Base-by-base conservation (phyloP, 2,797 vertebrate species). In the Peromyscus eremicus region DNA sequence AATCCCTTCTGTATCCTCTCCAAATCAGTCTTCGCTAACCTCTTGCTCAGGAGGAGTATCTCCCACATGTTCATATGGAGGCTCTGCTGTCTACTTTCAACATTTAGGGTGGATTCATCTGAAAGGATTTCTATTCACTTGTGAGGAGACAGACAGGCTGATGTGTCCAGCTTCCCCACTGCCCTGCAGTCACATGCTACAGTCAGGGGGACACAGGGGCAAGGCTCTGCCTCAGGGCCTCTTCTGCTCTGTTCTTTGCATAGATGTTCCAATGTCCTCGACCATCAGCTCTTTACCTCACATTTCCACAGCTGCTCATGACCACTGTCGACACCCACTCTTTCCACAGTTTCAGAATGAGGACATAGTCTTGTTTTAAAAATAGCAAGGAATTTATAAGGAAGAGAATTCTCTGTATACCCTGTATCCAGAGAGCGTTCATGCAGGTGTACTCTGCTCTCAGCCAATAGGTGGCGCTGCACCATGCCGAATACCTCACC, bases 381-480 rank as follows among this genome's bases (percentile, higher is more conserved):
- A 76, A 23, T 29, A 70, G 25, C 81, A 64, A 96, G 81, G 57
- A 0, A 9, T 16, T 27, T 70, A 73, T 43, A 68, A 89, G 70
- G 57, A 90, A 66, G 88, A 85, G 57, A 60, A 80, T 17, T 32
- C n/a, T 49, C 49, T 49, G 8, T 75, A 52, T 70, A 27, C 40
- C 5, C 32, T 73, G 27, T 32, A 21, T 29, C 23, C 34, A 21
- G 17, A 75, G 29, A 68, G 52, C 27, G 37, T 84, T 89, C 16
- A 9, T 49, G 66, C 14, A 60, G 73, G 71, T 71, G 29, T 25
- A 75, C 32, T 27, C 68, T 57, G 34, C 25, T 71, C 37, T 46
- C 0, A 66, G 92, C 94, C 98, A 84, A 17, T 19, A 96, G 94
- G 90, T 91, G 92, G 94, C 57, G 62, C 90, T 96, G 92, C 0